Conservation (phyloP, 2,888 invertebrate species). For the Chaitophorus viminalis region DNA sequence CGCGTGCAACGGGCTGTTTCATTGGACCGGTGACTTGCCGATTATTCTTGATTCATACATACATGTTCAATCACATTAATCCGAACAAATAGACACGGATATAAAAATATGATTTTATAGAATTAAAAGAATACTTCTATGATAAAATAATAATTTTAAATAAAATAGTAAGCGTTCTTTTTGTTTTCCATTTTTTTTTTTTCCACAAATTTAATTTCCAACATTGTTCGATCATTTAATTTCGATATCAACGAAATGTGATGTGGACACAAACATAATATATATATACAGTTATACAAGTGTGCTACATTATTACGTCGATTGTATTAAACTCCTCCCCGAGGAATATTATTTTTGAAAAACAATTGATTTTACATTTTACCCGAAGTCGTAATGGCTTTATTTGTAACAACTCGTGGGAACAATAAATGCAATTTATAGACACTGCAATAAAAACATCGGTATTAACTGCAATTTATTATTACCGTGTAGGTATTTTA, state of each 20-base stretch:
- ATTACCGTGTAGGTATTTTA: not conserved
- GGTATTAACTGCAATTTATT: not conserved
- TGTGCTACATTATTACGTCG: not conserved
- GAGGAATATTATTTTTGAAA: not conserved
- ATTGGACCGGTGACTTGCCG: no score
- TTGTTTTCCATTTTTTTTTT: not conserved
- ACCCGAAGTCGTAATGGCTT: not conserved
- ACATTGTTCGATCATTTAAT: not conserved
- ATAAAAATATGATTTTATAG: no score
- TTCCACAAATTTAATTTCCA: not conserved
- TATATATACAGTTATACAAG: not conserved
- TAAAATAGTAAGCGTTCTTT: no score
- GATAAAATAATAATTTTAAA: no score
- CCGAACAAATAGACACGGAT: no score
- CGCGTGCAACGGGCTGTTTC: no score
- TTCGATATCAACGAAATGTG: not conserved
- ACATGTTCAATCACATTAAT: no score
- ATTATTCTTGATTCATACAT: no score
- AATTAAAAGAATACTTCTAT: no score
- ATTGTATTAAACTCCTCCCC: not conserved
- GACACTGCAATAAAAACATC: not conserved
- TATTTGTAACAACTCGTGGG: not conserved
- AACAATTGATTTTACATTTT: slow-evolving; percentile 1
- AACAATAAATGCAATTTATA: not conserved
- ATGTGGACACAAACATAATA: not conserved